Conservation (phyloP, 2,113 vertebrate genomes). For the Corythornis madagascariensis region DNA sequence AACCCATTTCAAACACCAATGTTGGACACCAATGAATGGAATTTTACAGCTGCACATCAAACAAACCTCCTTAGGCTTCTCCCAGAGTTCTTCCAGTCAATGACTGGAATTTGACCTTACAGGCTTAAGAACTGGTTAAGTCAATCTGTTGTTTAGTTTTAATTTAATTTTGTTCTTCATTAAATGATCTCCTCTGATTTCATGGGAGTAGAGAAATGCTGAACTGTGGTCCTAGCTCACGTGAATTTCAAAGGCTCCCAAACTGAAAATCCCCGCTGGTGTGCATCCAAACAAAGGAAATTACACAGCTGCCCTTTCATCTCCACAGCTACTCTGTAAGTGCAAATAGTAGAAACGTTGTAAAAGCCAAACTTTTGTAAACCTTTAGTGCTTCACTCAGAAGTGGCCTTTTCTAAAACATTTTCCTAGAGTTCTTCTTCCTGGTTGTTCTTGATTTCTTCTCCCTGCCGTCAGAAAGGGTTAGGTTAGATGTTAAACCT, state of each 20-base stretch:
- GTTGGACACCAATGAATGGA: not conserved
- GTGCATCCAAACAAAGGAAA: not conserved
- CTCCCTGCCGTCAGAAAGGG: not conserved
- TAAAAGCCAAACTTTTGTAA: not conserved
- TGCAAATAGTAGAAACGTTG: not conserved
- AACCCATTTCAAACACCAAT: not conserved
- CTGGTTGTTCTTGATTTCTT: not conserved
- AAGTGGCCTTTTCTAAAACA: not conserved
- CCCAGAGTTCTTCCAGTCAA: not conserved
- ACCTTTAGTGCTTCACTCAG: not conserved
- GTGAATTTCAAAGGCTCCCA: not conserved
- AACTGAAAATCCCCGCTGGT: not conserved
- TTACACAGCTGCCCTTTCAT: not conserved
- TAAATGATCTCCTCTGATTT: not conserved
- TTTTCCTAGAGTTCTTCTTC: not conserved
- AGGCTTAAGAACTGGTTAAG: not conserved
- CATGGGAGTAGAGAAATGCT: accelerated
- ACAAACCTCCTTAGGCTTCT: not conserved
- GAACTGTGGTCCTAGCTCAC: not conserved
- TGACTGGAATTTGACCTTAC: not conserved
- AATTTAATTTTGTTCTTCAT: not conserved
- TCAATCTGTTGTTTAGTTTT: not conserved
- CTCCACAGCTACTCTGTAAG: not conserved
- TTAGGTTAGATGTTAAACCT: not conserved
- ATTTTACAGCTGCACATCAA: not conserved